phyloP scores from a whole-genome alignment of 2,888 invertebrate species.

The Tachina lurida region DNA sequence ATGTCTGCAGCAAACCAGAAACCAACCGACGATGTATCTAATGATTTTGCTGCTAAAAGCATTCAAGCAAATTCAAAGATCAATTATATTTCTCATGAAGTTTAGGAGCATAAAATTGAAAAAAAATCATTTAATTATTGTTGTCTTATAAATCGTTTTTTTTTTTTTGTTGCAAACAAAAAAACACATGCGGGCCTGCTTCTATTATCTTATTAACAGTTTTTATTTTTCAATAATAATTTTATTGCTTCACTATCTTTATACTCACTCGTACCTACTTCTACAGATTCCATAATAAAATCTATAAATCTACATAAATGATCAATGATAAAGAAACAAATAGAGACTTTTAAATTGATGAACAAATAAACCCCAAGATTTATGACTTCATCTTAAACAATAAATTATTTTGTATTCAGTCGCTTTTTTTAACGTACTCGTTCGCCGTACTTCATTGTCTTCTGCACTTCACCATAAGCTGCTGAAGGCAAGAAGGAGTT shows the following conservation, averaged over 20 bases:
- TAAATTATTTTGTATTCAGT: constrained; percentile 60
- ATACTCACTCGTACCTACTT: constrained; percentile 8
- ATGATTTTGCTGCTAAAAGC: background rate
- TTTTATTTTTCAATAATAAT: constrained; percentile 11
- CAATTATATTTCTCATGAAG: constrained; percentile 48
- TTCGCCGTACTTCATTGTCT: background rate
- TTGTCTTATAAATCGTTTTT: background rate
- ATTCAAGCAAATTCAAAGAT: constrained; percentile 27
- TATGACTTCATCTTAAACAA: constrained; percentile 70
- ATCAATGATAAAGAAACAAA: constrained; percentile 58
- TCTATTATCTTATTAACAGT: constrained; percentile 58
- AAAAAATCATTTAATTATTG: constrained; percentile 2
- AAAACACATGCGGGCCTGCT: constrained; percentile 57
- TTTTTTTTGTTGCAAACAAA: constrained; percentile 43
- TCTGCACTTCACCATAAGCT: background rate
- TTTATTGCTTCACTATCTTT: constrained; percentile 10
- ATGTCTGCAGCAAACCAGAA: no score
- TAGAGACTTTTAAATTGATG: constrained; percentile 58
- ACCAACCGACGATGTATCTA: no score
- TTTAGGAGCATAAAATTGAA: background rate
- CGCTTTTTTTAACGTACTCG: constrained; percentile 17
- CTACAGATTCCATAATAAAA: constrained; percentile 14
- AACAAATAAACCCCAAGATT: constrained; percentile 69
- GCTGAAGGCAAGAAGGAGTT: no score
- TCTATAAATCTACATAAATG: constrained; percentile 57